phyloP scores from a whole-genome alignment of 2,888 invertebrate genomes.

The Adineta ricciae region DNA sequence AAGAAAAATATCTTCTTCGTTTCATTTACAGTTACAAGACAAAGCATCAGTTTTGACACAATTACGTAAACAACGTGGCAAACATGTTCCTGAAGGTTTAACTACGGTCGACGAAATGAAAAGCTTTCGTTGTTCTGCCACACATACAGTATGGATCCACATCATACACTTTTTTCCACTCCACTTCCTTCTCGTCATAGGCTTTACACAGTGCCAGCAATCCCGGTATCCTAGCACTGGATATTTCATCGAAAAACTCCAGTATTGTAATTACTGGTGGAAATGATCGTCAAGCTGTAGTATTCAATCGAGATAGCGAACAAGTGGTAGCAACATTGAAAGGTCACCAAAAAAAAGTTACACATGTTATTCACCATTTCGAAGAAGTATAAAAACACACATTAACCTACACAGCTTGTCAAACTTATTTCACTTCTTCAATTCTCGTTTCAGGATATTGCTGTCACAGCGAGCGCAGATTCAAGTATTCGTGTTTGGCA shows the following conservation, averaged over 20 bases:
- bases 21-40: slow-evolving; percentile 62
- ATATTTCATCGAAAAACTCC: slow-evolving; percentile 82
- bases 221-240: slow-evolving; percentile 87
- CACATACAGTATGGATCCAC: slow-evolving; percentile 45
- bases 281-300: slow-evolving; percentile 90
- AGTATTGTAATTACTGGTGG: slow-evolving; percentile 87
- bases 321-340: slow-evolving; percentile 63
- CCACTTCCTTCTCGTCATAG: slow-evolving; percentile 51
- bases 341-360: slow-evolving; percentile 80
- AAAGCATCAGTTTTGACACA: slow-evolving; percentile 88
- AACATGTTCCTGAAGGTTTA: slow-evolving; percentile 87
- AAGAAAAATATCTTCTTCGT: too few relatives aligned
- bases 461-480: slow-evolving; percentile 85
- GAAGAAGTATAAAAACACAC: not conserved
- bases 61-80: slow-evolving; percentile 87
- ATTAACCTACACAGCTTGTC: too few relatives aligned
- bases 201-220: slow-evolving; percentile 92
- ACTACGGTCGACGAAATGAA: slow-evolving; percentile 74
- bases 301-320: slow-evolving; percentile 95
- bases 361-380: slow-evolving; percentile 87
- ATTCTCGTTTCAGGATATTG: slow-evolving; percentile 59
- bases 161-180: not conserved
- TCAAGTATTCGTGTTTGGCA: slow-evolving; percentile 88
- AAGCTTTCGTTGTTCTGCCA: slow-evolving; percentile 60
- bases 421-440: too few relatives aligned